phyloP scores from a whole-genome alignment of 2,797 vertebrate species.

The Crocodylus rhombifer region DNA sequence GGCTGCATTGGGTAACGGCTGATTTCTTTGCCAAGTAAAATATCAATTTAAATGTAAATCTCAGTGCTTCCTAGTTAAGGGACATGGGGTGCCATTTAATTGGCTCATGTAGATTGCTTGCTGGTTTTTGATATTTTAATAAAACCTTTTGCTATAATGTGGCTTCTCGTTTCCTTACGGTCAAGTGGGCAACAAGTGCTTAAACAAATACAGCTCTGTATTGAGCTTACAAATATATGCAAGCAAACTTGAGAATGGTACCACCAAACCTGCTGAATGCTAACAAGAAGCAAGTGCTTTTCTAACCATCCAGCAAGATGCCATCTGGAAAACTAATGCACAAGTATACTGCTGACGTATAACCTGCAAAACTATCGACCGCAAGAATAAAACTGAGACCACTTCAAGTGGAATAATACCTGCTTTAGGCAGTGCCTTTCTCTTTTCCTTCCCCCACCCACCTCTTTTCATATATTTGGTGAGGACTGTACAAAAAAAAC shows the following conservation, averaged over 20 bases:
- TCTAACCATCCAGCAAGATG: neutral
- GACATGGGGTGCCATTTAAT: constrained; percentile 39
- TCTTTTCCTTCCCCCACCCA: neutral
- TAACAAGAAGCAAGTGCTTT: constrained; percentile 31
- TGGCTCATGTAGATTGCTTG: constrained; percentile 24
- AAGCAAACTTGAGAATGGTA: constrained; percentile 22
- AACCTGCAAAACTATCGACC: neutral
- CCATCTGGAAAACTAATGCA: too few species aligned
- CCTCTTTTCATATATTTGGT: neutral
- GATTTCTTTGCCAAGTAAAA: constrained; percentile 11
- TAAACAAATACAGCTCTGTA: constrained; percentile 5
- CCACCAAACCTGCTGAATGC: neutral
- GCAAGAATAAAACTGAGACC: neutral
- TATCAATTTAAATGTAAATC: neutral
- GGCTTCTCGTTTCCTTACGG: constrained; percentile 39
- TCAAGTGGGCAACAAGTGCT: constrained; percentile 25
- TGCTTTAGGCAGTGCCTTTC: neutral
- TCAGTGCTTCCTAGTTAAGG: constrained; percentile 1
- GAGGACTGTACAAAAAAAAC: too few species aligned
- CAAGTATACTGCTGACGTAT: too few species aligned
- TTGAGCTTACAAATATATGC: constrained; percentile 21
- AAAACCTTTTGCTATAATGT: constrained; percentile 44
- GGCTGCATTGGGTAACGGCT: neutral
- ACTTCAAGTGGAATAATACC: neutral
- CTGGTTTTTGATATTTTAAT: constrained; percentile 48